A percentile compares a stretch with the other conserved stretches of the same genome.
phyloP scores from a whole-genome alignment of 2,888 invertebrate genomes.

The Melikaiella ostensackeni region DNA sequence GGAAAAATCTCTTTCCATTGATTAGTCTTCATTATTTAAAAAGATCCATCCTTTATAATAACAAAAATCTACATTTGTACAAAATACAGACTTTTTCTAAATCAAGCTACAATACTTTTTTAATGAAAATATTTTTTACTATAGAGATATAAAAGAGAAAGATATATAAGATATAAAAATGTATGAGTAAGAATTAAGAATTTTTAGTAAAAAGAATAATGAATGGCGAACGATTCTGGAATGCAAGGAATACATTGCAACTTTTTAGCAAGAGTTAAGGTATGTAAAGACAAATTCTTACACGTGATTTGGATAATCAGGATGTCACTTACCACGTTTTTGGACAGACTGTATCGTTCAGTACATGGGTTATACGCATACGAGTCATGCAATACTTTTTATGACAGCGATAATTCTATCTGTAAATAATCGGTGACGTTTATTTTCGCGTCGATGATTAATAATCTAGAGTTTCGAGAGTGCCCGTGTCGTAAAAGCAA shows the following conservation, averaged over 20 bases:
- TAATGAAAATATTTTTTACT: too few species aligned
- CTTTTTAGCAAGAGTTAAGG: background rate
- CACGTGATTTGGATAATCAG: slow-evolving; percentile 29
- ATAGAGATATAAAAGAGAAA: too few species aligned
- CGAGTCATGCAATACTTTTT: slow-evolving; percentile 31
- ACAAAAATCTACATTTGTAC: too few species aligned
- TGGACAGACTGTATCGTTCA: slow-evolving; percentile 9
- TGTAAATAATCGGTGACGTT: slow-evolving; percentile 26
- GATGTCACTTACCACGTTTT: slow-evolving; percentile 8
- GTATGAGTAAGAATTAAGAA: too few species aligned
- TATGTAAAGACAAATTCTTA: background rate
- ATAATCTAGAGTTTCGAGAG: slow-evolving; percentile 24
- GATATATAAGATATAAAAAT: too few species aligned
- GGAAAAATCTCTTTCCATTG: too few species aligned
- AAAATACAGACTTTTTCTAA: too few species aligned
- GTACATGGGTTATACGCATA: background rate
- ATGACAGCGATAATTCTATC: slow-evolving; percentile 29
- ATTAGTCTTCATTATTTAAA: too few species aligned
- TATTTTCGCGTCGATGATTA: slow-evolving; percentile 28
- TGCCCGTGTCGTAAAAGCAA: slow-evolving; percentile 13
- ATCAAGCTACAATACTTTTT: too few species aligned
- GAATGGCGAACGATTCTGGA: background rate
- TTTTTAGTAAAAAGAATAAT: too few species aligned
- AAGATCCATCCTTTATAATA: too few species aligned
- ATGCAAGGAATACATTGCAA: background rate